Evolutionary conservation across 2,113 vertebrate genomes (phyloP), one percentile per base, ranked within the genome.

Genomic region (Sorex fumeus): DNA sequence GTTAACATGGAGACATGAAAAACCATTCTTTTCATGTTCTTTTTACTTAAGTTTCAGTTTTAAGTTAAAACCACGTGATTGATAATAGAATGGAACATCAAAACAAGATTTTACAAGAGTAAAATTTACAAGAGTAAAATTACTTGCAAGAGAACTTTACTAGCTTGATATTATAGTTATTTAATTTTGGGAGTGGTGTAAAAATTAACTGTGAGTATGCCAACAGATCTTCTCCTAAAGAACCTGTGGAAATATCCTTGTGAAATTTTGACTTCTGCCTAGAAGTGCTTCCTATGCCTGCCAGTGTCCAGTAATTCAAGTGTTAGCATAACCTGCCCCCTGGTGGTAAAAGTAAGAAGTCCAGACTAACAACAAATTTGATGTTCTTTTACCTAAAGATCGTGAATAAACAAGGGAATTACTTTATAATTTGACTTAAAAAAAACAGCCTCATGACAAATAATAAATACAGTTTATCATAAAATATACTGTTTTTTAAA

Each of bases 251-350:
- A 78, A 53, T 75, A 18, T 40, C 30, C 53, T 27, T 34, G 72
- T 45, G 70, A 23, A 60, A 69, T 89, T 95, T 90, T 87, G 50
- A 89, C 67, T 87, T 69, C 3, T 19, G 15, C n/a, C 9, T n/a
- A 18, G 83, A 93, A 64, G 36, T 16, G 30, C 32, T n/a, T 75
- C 60, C 45, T 64, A 30, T 28, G 84, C 57, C 3, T 87, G 28
- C 53, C 40, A 43, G 25, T 0, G 0, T 13, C 5, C 21, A 47
- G 19, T 32, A n/a, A 25, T 78, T 69, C 93, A 97, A 79, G 12
- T 90, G 72, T 80, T 75, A 78, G 92, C 62, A 91, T 84, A 45
- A 71, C 87, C 93, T 96, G 97, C 97, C 97, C 97, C 96, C 98
- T 79, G 30, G 95, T 96, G 98, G 96, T 94, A 9, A 74, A 3